Evolutionary conservation across 2,888 invertebrate genomes (phyloP).

Genomic region (Synergus japonicus): DNA sequence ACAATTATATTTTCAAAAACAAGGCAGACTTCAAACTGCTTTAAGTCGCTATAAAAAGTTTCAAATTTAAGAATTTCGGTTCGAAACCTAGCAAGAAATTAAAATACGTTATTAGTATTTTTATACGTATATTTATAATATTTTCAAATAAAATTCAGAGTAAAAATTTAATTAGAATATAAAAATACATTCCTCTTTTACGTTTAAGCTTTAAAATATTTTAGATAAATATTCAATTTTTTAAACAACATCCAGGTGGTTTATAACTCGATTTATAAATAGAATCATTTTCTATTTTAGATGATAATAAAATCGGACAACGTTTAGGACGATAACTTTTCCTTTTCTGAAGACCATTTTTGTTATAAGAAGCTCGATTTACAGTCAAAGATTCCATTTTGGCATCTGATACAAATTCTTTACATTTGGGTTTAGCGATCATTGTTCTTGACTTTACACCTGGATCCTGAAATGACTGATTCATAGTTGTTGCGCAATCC

Average conservation of each 20-base stretch:
- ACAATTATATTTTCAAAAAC: neutral
- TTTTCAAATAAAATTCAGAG: neutral
- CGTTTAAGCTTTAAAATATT: neutral
- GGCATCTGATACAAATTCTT: neutral
- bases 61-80: too few species aligned
- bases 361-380: constrained; percentile 54
- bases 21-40: neutral
- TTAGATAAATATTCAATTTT: constrained; percentile 39
- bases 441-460: neutral
- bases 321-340: constrained; percentile 43
- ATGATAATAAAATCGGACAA: constrained; percentile 43
- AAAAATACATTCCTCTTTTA: neutral
- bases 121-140: neutral
- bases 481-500: constrained; percentile 56
- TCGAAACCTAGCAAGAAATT: too few species aligned
- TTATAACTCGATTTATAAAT: constrained; percentile 59
- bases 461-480: constrained; percentile 57
- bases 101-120: neutral
- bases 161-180: neutral
- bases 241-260: constrained; percentile 54
- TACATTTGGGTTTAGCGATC: neutral
- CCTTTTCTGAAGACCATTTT: constrained; percentile 18
- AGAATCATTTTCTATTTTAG: constrained; percentile 57
- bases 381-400: constrained; percentile 52
- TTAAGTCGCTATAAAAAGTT: too few species aligned